Evolutionary conservation across 37 sponge, comb jelly and placozoan genomes (phyloP).

Genomic region (Geodia barretti): DNA sequence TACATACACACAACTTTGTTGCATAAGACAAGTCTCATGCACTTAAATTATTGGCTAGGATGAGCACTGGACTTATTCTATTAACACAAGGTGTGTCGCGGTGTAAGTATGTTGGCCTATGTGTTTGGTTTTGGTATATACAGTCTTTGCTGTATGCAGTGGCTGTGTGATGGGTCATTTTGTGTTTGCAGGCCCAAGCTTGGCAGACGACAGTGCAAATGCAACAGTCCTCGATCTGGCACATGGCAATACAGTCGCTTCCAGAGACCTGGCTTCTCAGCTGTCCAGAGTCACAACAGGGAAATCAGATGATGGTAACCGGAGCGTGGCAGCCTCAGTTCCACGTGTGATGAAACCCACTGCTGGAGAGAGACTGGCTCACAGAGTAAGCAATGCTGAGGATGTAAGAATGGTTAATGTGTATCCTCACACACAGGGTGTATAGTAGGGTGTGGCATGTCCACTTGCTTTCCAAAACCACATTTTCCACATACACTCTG

Average conservation of each 20-base stretch:
- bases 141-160: too few species aligned
- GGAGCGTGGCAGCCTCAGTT: neutral
- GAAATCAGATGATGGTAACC: neutral
- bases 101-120: neutral
- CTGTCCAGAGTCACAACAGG: neutral
- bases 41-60: neutral
- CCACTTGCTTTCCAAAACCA: neutral
- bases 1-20: neutral
- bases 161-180: neutral
- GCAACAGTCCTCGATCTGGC: conserved; percentile 28
- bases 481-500: neutral
- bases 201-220: neutral
- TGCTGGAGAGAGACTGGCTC: conserved; percentile 34
- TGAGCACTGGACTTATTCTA: neutral
- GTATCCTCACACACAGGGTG: neutral
- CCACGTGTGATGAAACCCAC: conserved; percentile 8
- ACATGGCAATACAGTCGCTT: neutral
- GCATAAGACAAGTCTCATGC: neutral
- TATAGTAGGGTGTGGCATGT: neutral
- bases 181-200: neutral
- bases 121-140: neutral
- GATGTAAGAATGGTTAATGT: neutral
- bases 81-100: neutral
- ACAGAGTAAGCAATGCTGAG: conserved; percentile 23
- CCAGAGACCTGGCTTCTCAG: neutral